phyloP scores from a whole-genome alignment of 1,140 invertebrate genomes.

The Lamellibrachia luymesi region DNA sequence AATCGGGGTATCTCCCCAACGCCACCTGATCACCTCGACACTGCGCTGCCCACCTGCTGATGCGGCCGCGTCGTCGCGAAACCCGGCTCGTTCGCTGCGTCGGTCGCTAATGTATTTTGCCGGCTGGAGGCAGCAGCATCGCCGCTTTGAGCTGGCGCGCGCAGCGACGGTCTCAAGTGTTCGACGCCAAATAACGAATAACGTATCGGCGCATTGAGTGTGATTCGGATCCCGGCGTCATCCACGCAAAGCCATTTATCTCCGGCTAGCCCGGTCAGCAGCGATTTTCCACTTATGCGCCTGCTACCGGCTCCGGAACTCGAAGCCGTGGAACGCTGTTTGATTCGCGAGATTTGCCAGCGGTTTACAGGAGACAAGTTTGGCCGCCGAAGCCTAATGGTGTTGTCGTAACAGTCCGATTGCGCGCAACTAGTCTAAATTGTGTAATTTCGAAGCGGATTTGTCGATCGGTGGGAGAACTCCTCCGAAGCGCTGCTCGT shows the following conservation, averaged over 20 bases:
- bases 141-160: too few relatives aligned
- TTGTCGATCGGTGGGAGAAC: not conserved
- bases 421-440: not conserved
- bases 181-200: not conserved
- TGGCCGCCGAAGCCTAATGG: not conserved
- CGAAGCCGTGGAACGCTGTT: not conserved
- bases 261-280: not conserved
- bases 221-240: not conserved
- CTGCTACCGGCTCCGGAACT: not conserved
- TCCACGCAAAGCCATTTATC: not conserved
- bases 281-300: not conserved
- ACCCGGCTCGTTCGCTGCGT: too few relatives aligned
- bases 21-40: not conserved
- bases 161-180: not conserved
- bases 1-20: not conserved
- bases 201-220: not conserved
- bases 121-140: not conserved
- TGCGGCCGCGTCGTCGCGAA: too few relatives aligned
- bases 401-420: not conserved
- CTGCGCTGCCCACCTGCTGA: not conserved
- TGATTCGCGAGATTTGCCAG: not conserved
- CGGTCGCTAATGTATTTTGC: not conserved
- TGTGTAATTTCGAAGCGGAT: not conserved
- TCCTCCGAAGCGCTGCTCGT: not conserved
- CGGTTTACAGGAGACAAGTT: not conserved